phyloP scores from a whole-genome alignment of 2,888 invertebrate species.

The Patella pellucida region DNA sequence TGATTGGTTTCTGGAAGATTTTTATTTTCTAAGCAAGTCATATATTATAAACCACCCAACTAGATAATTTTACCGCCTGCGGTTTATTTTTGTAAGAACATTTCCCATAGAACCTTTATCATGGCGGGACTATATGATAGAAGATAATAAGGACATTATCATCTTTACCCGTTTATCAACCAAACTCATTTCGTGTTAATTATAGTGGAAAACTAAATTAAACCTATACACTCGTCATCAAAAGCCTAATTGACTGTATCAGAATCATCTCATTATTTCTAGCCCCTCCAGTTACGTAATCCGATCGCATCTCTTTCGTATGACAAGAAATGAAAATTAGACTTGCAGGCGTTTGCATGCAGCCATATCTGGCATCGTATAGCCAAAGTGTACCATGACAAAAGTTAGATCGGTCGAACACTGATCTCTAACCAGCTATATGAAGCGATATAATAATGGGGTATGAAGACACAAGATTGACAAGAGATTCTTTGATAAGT shows the following conservation, averaged over 20 bases:
- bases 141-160: slow-evolving; percentile 9
- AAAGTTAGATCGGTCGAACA: no score
- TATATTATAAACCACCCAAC: slow-evolving; percentile 1
- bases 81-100: neutral
- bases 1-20: no score
- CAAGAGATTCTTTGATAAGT: slow-evolving; percentile 3
- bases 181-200: slow-evolving; percentile 3
- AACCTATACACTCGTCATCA: slow-evolving; percentile 1
- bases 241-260: neutral
- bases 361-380: no score
- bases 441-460: slow-evolving; percentile 1
- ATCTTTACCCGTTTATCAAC: slow-evolving; percentile 2
- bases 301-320: neutral
- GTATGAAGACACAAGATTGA: slow-evolving; percentile 5
- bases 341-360: neutral
- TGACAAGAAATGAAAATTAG: neutral
- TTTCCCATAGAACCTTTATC: slow-evolving; percentile 9
- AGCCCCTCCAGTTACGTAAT: slow-evolving; percentile 3
- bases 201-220: slow-evolving; percentile 5
- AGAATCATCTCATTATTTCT: neutral
- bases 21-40: no score
- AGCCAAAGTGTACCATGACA: no score
- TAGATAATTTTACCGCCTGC: neutral
- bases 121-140: neutral
- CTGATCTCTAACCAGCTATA: neutral